Percentiles rank a stretch among this genome's conserved stretches.
Conservation (phyloP, 1,140 invertebrate genomes). For the Andricus grossulariae region DNA sequence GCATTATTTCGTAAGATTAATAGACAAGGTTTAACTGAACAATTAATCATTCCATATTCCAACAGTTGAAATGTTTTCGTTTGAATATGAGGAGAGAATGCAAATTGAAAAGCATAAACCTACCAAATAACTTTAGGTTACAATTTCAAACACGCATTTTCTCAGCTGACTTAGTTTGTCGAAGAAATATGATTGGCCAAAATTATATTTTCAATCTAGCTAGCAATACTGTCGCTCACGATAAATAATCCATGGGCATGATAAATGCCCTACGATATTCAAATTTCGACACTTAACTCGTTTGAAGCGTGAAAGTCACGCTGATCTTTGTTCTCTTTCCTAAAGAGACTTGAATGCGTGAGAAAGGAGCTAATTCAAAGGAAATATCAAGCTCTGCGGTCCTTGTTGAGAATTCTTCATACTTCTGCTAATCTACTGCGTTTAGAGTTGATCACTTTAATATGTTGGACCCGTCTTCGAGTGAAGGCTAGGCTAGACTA, state of each 20-base stretch:
- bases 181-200: neutral
- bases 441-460: neutral
- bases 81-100: neutral
- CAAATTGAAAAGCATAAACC: no score
- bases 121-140: no score
- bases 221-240: no score
- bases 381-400: neutral
- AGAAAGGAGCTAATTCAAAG: conserved; percentile 16
- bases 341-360: neutral
- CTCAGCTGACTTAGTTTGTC: neutral
- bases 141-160: neutral
- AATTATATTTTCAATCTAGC: neutral
- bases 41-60: no score
- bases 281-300: neutral
- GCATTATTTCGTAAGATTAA: neutral
- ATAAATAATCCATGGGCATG: neutral
- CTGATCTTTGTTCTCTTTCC: neutral
- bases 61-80: neutral
- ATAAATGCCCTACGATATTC: neutral
- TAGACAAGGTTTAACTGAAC: no score
- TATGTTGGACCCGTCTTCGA: no score
- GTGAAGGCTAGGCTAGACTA: no score
- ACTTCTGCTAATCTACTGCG: neutral
- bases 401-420: neutral
- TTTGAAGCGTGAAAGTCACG: neutral